A percentile compares a stretch with the other conserved stretches of the same genome.
phyloP scores from a whole-genome alignment of 2,113 vertebrate species.

The Empidonax traillii region DNA sequence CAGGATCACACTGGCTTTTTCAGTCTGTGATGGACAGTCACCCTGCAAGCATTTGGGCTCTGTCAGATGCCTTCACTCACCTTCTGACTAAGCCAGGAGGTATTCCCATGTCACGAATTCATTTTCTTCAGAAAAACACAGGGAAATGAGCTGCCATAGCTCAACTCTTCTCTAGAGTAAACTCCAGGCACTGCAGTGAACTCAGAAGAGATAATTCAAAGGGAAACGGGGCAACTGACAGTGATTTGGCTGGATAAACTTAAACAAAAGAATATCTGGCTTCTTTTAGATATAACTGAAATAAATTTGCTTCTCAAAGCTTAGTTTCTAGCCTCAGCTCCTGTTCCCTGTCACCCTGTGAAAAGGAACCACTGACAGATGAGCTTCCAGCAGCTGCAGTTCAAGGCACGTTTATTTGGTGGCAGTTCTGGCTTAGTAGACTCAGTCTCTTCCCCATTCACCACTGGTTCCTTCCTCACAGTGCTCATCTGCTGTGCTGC shows the following conservation, averaged over 20 bases:
- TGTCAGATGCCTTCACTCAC: background rate
- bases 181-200: background rate
- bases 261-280: constrained; percentile 27
- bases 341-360: background rate
- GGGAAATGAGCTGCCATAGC: background rate
- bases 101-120: background rate
- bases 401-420: background rate
- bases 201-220: background rate
- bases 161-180: background rate
- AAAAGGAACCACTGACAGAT: background rate
- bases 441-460: background rate
- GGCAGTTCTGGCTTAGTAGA: background rate
- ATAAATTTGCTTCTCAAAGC: background rate
- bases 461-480: background rate
- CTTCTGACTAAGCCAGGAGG: background rate
- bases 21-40: background rate
- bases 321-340: background rate
- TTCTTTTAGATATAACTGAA: background rate
- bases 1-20: background rate
- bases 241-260: background rate
- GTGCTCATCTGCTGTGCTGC: background rate
- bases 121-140: background rate
- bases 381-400: background rate
- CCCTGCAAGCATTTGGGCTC: background rate
- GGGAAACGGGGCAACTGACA: background rate